Conservation (phyloP, 2,113 vertebrate species). For the Thinocorus orbignyianus region DNA sequence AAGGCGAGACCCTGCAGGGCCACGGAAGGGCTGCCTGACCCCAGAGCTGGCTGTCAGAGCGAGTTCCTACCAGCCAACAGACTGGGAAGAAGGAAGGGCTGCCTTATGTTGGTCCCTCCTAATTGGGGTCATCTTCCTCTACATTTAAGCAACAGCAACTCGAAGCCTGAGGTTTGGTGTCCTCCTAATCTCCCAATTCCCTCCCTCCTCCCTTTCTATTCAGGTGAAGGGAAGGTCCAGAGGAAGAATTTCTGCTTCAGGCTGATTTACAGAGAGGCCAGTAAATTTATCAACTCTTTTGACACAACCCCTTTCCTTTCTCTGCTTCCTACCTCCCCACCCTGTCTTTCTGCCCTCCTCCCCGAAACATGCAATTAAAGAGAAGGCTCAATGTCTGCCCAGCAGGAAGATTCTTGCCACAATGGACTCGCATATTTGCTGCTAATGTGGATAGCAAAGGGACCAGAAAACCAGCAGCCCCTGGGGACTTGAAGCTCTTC, state of each 20-base stretch:
- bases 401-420: conserved; percentile 43
- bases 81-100: not conserved
- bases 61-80: not conserved
- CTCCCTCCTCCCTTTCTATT: conserved; percentile 52
- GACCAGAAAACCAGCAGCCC: conserved; percentile 32
- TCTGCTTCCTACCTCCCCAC: not conserved
- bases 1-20: not conserved
- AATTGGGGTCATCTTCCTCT: not conserved
- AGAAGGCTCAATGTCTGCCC: conserved; percentile 22
- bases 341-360: not conserved
- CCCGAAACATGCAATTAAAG: conserved; percentile 34
- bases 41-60: not conserved
- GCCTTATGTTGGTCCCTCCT: not conserved
- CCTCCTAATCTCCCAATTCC: conserved; percentile 6
- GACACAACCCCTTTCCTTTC: conserved; percentile 55
- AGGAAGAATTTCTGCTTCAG: conserved; percentile 70
- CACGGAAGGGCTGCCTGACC: not conserved
- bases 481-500: not conserved
- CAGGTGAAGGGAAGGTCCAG: conserved; percentile 67
- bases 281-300: conserved; percentile 61
- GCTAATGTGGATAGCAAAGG: conserved; percentile 29
- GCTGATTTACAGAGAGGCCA: conserved; percentile 65
- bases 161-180: not conserved
- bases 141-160: not conserved
- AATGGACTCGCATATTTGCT: conserved; percentile 16